Evolutionary conservation across 2,113 vertebrate genomes (phyloP), one percentile per base, ranked within the genome.

Genomic region (Ammospiza nelsoni): DNA sequence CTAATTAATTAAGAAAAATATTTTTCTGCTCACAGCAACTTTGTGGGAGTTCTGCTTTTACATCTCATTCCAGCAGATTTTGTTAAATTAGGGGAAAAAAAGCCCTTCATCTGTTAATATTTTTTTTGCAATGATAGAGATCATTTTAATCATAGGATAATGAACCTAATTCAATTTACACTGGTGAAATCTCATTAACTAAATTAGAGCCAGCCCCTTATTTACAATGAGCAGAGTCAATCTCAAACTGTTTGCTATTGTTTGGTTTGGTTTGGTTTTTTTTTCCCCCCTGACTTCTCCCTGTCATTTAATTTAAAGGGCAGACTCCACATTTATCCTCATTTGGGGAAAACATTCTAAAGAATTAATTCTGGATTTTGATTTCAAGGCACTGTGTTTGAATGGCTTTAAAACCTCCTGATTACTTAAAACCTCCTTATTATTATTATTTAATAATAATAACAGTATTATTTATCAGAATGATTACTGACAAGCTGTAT

Each of bases 101-200:
- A 52, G 5, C 13, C 6, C 8, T 29, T 23, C 12, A 18, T 10
- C 9, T 68, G 35, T 25, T 73, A 22, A 19, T 73, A 1, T 39
- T 51, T 49, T 39, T 15, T 17, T 37, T 25, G 6, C 44, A 57
- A 66, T 80, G 71, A n/a, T n/a, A 71, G 16, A 23, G 41, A 33
- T 41, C 1, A 2, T 90, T 92, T 84, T 62, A 82, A 92, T 58
- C 5, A 19, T 10, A 41, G 52, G 59, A 75, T 90, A 95, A 95
- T 93, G 61, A 71, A 31, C 66, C 4, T 94, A 93, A 96, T 93
- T 95, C 71, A 90, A 92, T 97, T 96, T 44, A 93, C 90, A 94
- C 65, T 37, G 41, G 35, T 33, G 57, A 72, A 92, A 97, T 90
- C 94, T 74, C 85, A 81, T 90, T 94, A 91, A 27, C n/a, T 78